phyloP scores from a whole-genome alignment of 2,113 vertebrate species.

The Zapus hudsonius region DNA sequence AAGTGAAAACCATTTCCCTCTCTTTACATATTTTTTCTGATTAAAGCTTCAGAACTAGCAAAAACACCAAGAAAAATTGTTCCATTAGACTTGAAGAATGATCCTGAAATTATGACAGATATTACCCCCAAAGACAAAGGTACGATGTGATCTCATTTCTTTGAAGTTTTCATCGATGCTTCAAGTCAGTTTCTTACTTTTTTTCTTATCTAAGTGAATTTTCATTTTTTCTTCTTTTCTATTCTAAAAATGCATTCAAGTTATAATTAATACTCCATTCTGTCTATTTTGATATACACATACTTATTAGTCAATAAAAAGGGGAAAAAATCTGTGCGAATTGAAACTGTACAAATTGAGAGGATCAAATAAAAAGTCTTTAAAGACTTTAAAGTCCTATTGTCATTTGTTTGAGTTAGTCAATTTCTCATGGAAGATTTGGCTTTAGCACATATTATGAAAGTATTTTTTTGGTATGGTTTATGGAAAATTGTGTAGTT shows the following conservation, averaged over 20 bases:
- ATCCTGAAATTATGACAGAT: constrained; percentile 81
- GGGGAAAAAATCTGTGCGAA: neutral
- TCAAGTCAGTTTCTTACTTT: neutral
- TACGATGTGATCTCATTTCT: constrained; percentile 79
- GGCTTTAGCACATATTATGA: neutral
- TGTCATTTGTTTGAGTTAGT: neutral
- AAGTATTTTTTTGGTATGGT: neutral
- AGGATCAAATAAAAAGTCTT: neutral
- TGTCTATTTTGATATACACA: neutral
- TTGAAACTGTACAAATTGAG: neutral
- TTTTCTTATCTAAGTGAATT: neutral
- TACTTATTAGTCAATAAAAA: neutral
- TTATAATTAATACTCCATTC: neutral
- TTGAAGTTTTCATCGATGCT: constrained; percentile 43
- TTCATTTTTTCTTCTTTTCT: constrained; percentile 53
- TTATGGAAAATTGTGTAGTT: constrained; percentile 16
- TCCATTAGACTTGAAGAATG: constrained; percentile 69
- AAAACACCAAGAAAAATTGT: constrained; percentile 88
- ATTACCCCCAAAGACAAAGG: constrained; percentile 85
- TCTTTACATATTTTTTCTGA: neutral
- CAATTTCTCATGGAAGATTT: neutral
- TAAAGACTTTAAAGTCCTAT: no score
- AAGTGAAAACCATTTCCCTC: neutral
- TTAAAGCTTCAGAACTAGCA: constrained; percentile 92
- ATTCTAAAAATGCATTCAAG: constrained; percentile 31